These are phyloP conservation scores for Thunnus maccoyii DNA, from an alignment of 2,113 vertebrate genomes.

Conservation along the genomic window DNA sequence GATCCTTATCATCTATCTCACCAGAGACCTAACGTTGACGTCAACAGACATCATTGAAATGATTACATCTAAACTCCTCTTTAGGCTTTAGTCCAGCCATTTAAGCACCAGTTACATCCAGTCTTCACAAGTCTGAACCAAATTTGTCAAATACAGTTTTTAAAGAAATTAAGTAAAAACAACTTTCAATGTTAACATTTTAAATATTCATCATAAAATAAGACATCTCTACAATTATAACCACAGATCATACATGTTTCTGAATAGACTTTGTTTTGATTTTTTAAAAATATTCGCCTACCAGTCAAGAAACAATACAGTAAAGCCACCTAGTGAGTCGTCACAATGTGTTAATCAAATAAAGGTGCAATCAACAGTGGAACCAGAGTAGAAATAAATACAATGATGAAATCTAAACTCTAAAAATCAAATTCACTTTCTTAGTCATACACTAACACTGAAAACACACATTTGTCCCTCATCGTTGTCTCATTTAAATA, in stretches of 20 bases:
- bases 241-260: background rate
- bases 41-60: slow-evolving; percentile 47
- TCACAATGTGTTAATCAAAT: slow-evolving; percentile 9
- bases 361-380: slow-evolving; percentile 34
- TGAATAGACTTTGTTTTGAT: background rate
- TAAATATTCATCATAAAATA: slow-evolving; percentile 34
- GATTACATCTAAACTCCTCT: background rate
- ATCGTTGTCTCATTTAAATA: background rate
- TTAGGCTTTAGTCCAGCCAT: slow-evolving; percentile 7
- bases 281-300: background rate
- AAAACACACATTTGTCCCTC: slow-evolving; percentile 6
- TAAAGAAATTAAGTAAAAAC: slow-evolving; percentile 1
- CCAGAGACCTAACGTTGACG: background rate
- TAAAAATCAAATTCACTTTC: background rate
- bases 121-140: slow-evolving; percentile 14
- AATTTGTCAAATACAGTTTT: slow-evolving; percentile 10
- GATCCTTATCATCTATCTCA: slow-evolving; percentile 4
- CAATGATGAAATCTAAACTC: background rate
- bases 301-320: background rate
- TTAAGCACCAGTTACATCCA: slow-evolving; percentile 28
- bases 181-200: background rate
- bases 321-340: slow-evolving; percentile 2
- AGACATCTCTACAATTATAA: slow-evolving; percentile 17
- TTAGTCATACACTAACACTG: slow-evolving; percentile 26
- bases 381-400: slow-evolving; percentile 53